These are phyloP conservation scores for Lymantria dispar DNA, from an alignment of 2,888 invertebrate genomes.

Conservation along the genomic window DNA sequence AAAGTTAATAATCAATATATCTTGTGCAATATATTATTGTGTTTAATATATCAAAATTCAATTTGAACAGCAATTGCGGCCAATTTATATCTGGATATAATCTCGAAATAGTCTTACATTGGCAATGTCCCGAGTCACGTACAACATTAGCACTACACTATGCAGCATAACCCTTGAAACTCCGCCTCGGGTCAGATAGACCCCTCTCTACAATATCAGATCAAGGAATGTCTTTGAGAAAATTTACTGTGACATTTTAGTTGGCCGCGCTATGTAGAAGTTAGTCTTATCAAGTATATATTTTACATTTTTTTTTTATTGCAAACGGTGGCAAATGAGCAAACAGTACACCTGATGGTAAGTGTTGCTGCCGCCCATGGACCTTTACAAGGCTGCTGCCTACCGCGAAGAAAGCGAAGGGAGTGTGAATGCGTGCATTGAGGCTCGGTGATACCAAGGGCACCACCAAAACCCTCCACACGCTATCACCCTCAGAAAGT, in stretches of 20 bases:
- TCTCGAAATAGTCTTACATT: conserved; percentile 34
- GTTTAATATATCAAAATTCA: conserved; percentile 32
- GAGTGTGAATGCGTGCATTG: no score
- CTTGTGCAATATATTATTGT: conserved; percentile 1
- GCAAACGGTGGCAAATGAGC: no score
- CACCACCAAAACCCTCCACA: no score
- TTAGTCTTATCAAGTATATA: no score
- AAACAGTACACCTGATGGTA: no score
- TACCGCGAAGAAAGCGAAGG: no score
- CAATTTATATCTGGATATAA: conserved; percentile 37
- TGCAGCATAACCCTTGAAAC: conserved; percentile 43
- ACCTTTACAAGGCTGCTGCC: no score
- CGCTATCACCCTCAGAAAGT: no score
- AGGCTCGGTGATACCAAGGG: no score
- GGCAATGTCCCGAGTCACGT: conserved; percentile 45
- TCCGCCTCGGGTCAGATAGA: conserved; percentile 48
- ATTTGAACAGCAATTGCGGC: conserved; percentile 32
- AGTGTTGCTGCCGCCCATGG: no score
- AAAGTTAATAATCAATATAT: background rate
- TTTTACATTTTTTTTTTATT: no score
- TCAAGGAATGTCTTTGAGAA: conserved; percentile 49
- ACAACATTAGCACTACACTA: conserved; percentile 64
- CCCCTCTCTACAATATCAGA: conserved; percentile 54
- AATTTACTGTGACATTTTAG: conserved; percentile 40
- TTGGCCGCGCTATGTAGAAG: conserved; percentile 4